phyloP scores from a whole-genome alignment of 2,797 vertebrate genomes.

The Gymnothorax reevesii region DNA sequence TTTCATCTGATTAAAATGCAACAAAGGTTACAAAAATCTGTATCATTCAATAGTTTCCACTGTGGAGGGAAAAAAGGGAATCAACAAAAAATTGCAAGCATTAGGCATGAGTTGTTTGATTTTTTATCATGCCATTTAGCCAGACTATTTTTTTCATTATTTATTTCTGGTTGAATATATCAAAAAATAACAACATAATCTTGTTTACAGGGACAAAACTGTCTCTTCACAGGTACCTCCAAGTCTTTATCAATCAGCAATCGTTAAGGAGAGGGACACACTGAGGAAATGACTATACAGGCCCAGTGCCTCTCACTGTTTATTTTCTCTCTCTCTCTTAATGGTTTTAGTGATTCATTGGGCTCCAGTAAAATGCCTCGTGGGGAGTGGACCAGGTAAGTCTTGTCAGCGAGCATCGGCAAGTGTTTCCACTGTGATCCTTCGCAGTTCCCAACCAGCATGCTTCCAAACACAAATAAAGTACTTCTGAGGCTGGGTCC shows the following conservation, averaged over 20 bases:
- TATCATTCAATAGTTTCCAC: not conserved
- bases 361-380: constrained; percentile 58
- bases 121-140: not conserved
- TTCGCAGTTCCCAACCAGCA: constrained; percentile 14
- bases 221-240: not conserved
- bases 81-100: not conserved
- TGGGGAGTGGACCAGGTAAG: constrained; percentile 42
- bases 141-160: not conserved
- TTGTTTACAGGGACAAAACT: not conserved
- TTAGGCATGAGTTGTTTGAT: not conserved
- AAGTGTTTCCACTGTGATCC: not conserved
- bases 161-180: not conserved
- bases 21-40: not conserved
- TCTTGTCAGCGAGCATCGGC: constrained; percentile 6
- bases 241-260: constrained; percentile 19
- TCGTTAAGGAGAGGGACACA: constrained; percentile 55
- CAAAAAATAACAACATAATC: not conserved
- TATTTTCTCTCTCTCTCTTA: constrained; percentile 71
- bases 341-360: constrained; percentile 71
- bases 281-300: constrained; percentile 39
- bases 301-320: constrained; percentile 60
- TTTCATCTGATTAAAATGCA: not conserved
- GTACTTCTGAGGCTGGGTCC: constrained; percentile 54
- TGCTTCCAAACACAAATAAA: constrained; percentile 19
- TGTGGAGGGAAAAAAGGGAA: not conserved